phyloP scores from a whole-genome alignment of 2,888 invertebrate genomes.

The Drosophila percnosoma region DNA sequence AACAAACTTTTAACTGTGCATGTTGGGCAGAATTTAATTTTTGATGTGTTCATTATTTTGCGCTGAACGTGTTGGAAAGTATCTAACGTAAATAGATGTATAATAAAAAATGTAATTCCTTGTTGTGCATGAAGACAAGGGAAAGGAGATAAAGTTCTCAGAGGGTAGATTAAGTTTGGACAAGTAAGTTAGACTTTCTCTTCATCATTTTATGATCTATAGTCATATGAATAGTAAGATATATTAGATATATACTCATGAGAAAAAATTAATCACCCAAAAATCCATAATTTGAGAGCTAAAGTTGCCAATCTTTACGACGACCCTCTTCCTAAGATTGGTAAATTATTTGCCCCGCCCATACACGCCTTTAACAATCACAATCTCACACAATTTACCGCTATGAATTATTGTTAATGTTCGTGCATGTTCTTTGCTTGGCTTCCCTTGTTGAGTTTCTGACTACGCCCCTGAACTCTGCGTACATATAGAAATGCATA shows the following conservation, averaged over 20 bases:
- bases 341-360: neutral
- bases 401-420: neutral
- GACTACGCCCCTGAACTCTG: slow-evolving; percentile 1
- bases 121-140: neutral
- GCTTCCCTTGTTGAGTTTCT: too few species aligned
- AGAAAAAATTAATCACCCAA: too few species aligned
- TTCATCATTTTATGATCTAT: neutral
- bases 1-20: neutral
- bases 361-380: neutral
- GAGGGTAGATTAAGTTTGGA: neutral
- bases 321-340: neutral
- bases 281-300: neutral
- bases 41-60: too few species aligned
- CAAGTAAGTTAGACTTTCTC: neutral
- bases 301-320: neutral
- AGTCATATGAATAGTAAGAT: neutral
- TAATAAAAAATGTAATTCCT: neutral
- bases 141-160: neutral
- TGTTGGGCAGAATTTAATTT: neutral
- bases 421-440: neutral
- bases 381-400: neutral
- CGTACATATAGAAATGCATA: slow-evolving; percentile 31
- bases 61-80: neutral
- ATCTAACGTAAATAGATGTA: neutral
- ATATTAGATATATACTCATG: neutral